Evolutionary conservation across 2,888 invertebrate genomes (phyloP), one percentile per base, ranked within the genome.

Genomic region (Gortyna flavago): DNA sequence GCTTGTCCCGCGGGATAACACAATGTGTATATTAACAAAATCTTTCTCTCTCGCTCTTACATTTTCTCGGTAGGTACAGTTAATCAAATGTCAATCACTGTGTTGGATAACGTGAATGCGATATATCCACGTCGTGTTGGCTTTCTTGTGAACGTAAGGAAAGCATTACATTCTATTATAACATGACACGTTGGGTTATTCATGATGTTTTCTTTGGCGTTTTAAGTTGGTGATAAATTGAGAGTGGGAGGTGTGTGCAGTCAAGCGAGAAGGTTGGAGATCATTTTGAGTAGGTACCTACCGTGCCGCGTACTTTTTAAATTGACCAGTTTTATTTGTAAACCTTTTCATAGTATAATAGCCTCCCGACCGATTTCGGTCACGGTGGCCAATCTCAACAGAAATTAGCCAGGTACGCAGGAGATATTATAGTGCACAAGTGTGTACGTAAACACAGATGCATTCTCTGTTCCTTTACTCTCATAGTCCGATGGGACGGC

Each of bases 61-160:
- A 57, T 72, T 70, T 69, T 70, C 74, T 62, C 8, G 11, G 68
- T 71, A 81, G 11, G 68, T 71, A 81, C 51, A 57, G 54, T 82
- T 78, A 84, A 78, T 85, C 75, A 73, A 85, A 76, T 81, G 83
- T 83, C 85, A 83, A 83, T 83, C 83, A 85, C 57, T 64, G 48
- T 77, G 71, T 54, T 69, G 72, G 76, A 72, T 77, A 76, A 69
- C 62, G 72, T 62, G 25, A 72, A 29, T 41, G 57, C 73, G 77
- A 84, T 85, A 74, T 85, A 77, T 85, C 51, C 74, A 65, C 85
- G 77, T 84, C 85, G 51, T 73, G 61, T 83, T 81, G 61, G 73
- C 51, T 81, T 81, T 71, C 69, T 64, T 59, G 48, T 67, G 44
- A 48, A 72, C 32, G 67, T 83, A 38, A 38, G 68, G 38, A 74